phyloP scores from a whole-genome alignment of 2,113 vertebrate species.

The Rousettus leschenaultii region DNA sequence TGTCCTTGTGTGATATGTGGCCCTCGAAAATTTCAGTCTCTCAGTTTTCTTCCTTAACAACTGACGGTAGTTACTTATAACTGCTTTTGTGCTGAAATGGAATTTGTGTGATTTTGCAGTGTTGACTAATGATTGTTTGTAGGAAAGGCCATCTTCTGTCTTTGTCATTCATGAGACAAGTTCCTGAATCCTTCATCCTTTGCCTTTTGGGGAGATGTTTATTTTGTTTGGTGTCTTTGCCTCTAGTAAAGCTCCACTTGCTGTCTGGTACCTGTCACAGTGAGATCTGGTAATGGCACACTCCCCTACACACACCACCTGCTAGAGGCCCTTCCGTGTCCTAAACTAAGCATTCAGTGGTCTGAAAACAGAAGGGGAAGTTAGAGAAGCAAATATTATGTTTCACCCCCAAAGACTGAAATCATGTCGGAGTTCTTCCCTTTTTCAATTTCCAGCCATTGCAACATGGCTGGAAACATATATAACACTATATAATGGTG shows the following conservation, averaged over 20 bases:
- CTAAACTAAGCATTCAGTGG: neutral
- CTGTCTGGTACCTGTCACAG: fast-evolving
- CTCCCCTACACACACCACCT: fast-evolving
- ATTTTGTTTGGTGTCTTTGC: neutral
- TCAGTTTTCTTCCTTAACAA: neutral
- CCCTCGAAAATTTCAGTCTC: neutral
- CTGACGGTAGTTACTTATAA: neutral
- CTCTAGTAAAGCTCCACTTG: neutral
- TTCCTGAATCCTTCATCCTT: neutral
- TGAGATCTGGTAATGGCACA: no score
- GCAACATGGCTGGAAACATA: no score
- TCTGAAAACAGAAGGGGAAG: neutral
- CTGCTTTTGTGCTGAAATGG: neutral
- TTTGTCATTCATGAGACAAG: neutral
- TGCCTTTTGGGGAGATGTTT: neutral
- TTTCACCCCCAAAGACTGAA: neutral
- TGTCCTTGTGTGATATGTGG: no score
- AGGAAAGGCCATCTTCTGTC: neutral
- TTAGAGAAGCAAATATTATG: neutral
- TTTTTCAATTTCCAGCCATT: neutral
- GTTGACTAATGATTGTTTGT: neutral
- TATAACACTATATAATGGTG: no score
- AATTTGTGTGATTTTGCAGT: neutral
- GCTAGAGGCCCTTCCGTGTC: fast-evolving
- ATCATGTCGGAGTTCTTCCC: neutral